Base-by-base conservation (phyloP, 2,797 vertebrate species). In the Falco columbarius region DNA sequence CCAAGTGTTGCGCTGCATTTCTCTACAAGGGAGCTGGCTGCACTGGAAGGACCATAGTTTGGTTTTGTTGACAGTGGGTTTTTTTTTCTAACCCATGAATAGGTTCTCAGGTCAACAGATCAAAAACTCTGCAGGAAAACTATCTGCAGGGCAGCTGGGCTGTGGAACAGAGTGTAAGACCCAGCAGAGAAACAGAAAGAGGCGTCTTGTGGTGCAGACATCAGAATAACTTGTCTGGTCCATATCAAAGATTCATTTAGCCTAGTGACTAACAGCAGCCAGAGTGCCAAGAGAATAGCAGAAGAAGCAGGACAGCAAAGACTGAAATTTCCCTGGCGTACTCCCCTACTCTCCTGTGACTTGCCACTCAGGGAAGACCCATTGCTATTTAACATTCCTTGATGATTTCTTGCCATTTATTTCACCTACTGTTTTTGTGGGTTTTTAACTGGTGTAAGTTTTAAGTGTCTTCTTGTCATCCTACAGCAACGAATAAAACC, bases 91-190 rank as follows among this genome's bases (percentile, higher is more conserved):
- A 51, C 52, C 38, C 51, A 13, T 61, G 23, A 90, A 38, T 18
- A 68, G 19, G 21, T 94, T 96, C 76, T 91, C 49, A 87, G 81
- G 93, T 94, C 89, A 88, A 68, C 67, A 81, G 89, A 93, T 86
- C 58, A 92, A 86, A 76, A 86, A 75, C 32, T 68, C 76, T 40
- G 54, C 58, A 91, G 93, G 56, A 91, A 79, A 95, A 80, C 17
- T 61, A 6, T 55, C 76, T 90, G 40, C 65, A 86, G 86, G 55
- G 40, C 14, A 55, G 12, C 0, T 86, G 55, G 62, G 30, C 24
- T 52, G n/a, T 40, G n/a, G 51, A 81, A 54, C 54, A 93, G 86
- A 88, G 51, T 68, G 12, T 54, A 61, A 84, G 62, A 67, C 7
- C 14, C 27, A 62, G 54, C 56, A 91, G n/a, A 91, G 66, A 79